These are phyloP conservation scores for Crocallis elinguaria DNA, from an alignment of 2,888 invertebrate genomes.

Conservation along the genomic window DNA sequence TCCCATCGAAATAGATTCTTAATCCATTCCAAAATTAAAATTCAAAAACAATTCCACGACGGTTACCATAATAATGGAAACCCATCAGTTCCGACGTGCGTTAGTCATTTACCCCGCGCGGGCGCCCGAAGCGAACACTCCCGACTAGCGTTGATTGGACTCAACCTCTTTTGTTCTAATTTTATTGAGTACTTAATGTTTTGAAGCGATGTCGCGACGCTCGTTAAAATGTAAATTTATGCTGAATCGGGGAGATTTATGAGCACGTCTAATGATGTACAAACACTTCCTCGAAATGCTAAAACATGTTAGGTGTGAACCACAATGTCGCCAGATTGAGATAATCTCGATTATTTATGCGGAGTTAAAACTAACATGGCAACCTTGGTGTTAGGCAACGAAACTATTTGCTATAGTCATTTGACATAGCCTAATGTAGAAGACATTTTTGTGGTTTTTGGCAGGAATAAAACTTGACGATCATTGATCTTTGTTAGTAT, in stretches of 20 bases:
- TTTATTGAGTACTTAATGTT: constrained; percentile 64
- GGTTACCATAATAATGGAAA: constrained; percentile 32
- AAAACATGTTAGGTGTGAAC: constrained; percentile 32
- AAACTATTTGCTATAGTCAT: too few relatives aligned
- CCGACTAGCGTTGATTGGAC: constrained; percentile 40
- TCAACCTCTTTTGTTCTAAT: constrained; percentile 54
- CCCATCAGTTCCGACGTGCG: constrained; percentile 30
- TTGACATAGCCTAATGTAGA: too few relatives aligned
- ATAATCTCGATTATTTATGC: constrained; percentile 22
- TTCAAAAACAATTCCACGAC: constrained; percentile 4
- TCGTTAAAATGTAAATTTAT: constrained; percentile 76
- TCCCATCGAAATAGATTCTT: too few relatives aligned
- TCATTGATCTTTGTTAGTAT: too few relatives aligned
- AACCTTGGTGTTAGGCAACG: too few relatives aligned
- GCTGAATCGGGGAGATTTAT: constrained; percentile 70
- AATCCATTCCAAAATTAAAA: constrained; percentile 9
- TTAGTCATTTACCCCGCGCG: constrained; percentile 38
- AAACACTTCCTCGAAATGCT: constrained; percentile 55
- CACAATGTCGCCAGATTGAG: constrained; percentile 47
- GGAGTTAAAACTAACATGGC: constrained; percentile 3
- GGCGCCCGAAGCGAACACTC: constrained; percentile 39
- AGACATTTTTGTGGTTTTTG: too few relatives aligned
- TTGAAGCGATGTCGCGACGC: constrained; percentile 47
- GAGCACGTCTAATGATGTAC: constrained; percentile 57
- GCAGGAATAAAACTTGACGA: too few relatives aligned